phyloP scores from a whole-genome alignment of 2,797 vertebrate species.

The Xyrichtys novacula region DNA sequence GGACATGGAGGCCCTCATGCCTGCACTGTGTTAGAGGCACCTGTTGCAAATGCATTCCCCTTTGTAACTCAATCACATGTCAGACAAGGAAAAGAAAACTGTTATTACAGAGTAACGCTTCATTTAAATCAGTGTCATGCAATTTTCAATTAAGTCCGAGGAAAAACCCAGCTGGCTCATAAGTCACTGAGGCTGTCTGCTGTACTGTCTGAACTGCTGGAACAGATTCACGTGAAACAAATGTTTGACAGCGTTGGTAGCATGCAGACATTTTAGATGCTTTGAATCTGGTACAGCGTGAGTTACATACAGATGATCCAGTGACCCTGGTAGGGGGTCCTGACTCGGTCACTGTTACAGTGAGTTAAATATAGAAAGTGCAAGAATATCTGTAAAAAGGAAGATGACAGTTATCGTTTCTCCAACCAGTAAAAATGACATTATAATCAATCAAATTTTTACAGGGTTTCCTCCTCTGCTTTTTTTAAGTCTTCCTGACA shows the following conservation, averaged over 20 bases:
- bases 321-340: conserved; percentile 40
- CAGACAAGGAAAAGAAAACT: conserved; percentile 83
- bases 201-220: conserved; percentile 40
- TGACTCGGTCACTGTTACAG: conserved; percentile 52
- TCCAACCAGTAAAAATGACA: neutral
- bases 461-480: too few species aligned
- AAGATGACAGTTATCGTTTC: conserved; percentile 3
- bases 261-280: conserved; percentile 59
- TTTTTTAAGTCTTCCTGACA: too few species aligned
- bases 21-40: conserved; percentile 82
- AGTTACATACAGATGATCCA: conserved; percentile 51
- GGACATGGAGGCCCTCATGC: conserved; percentile 77
- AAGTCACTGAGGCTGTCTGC: conserved; percentile 49
- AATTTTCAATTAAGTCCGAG: conserved; percentile 71
- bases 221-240: conserved; percentile 59
- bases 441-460: too few species aligned
- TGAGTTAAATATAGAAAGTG: conserved; percentile 26
- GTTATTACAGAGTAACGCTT: conserved; percentile 79
- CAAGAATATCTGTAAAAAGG: neutral
- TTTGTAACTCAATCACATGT: conserved; percentile 85
- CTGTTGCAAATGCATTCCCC: conserved; percentile 85
- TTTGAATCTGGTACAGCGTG: conserved; percentile 57
- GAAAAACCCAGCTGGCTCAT: conserved; percentile 53
- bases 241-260: conserved; percentile 57
- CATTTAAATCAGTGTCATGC: conserved; percentile 78